Percentiles rank a stretch among this genome's conserved stretches.
Evolutionary conservation across 2,113 vertebrate species (phyloP).

Genomic region (Psilopogon haemacephalus): DNA sequence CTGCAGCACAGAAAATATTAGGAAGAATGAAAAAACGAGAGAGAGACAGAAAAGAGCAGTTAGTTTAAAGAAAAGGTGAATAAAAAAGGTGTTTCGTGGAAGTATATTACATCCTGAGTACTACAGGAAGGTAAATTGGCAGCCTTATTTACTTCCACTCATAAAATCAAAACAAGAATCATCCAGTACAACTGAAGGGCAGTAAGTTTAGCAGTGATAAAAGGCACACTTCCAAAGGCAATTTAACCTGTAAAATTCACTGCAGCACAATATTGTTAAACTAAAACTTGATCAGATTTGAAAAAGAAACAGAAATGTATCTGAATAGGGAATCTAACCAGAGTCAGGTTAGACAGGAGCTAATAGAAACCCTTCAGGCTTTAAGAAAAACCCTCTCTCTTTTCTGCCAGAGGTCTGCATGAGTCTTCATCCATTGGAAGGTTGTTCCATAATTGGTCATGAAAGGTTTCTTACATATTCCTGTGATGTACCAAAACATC

Average conservation of each 20-base stretch:
- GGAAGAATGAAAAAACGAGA: background rate
- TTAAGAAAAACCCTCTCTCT: background rate
- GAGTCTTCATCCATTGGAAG: background rate
- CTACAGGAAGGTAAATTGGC: slow-evolving; percentile 14
- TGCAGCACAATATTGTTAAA: background rate
- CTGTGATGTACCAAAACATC: slow-evolving; percentile 42
- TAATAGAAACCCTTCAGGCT: background rate
- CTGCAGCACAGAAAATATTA: background rate
- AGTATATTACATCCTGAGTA: background rate
- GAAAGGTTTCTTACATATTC: slow-evolving; percentile 47
- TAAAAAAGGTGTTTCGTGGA: slow-evolving; percentile 6
- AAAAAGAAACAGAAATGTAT: background rate
- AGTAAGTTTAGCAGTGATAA: slow-evolving; percentile 18
- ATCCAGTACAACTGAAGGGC: background rate
- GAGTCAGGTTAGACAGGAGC: background rate
- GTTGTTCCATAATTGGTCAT: slow-evolving; percentile 43
- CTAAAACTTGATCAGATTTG: background rate
- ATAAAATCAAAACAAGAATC: slow-evolving; percentile 53
- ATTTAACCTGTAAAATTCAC: slow-evolving; percentile 14
- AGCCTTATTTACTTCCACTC: slow-evolving; percentile 41
- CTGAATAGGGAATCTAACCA: background rate
- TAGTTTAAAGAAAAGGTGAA: background rate
- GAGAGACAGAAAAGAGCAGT: background rate
- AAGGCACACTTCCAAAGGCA: background rate
- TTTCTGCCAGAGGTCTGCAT: slow-evolving; percentile 23